Percentiles rank a stretch among this genome's conserved stretches.
These are phyloP conservation scores for Eupithecia tripunctaria DNA, from an alignment of 2,888 invertebrate species.

Conservation along the genomic window DNA sequence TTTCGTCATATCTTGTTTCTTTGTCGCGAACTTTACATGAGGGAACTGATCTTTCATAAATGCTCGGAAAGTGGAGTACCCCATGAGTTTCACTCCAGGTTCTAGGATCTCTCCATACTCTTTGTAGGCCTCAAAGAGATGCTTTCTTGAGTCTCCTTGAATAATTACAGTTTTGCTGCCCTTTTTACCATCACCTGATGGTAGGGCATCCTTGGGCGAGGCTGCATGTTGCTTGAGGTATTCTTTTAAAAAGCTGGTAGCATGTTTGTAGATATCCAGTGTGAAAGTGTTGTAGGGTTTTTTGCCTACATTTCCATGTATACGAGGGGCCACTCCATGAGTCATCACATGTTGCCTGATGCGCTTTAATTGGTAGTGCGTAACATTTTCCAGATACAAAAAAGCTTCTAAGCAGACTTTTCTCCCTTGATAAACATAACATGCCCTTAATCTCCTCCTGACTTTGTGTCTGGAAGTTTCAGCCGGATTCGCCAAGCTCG, in stretches of 20 bases:
- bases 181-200: conserved; percentile 80
- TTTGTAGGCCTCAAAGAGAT: conserved; percentile 89
- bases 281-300: conserved; percentile 92
- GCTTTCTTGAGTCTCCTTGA: conserved; percentile 86
- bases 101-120: conserved; percentile 89
- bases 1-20: conserved; percentile 79
- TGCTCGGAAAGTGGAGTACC: conserved; percentile 91
- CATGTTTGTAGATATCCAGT: conserved; percentile 90
- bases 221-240: conserved; percentile 88
- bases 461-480: conserved; percentile 89
- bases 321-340: conserved; percentile 90
- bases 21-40: conserved; percentile 89
- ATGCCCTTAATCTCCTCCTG: conserved; percentile 88
- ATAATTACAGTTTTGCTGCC: conserved; percentile 80
- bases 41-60: conserved; percentile 93
- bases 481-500: conserved; percentile 89
- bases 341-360: conserved; percentile 91
- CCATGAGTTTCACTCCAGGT: conserved; percentile 90
- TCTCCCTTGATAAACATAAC: conserved; percentile 91
- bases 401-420: conserved; percentile 91
- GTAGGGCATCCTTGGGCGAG: conserved; percentile 80
- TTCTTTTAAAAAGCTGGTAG: conserved; percentile 89
- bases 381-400: conserved; percentile 91
- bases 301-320: conserved; percentile 92
- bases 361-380: conserved; percentile 90